Evolutionary conservation across 2,888 invertebrate genomes (phyloP).

Genomic region (Erannis defoliaria): DNA sequence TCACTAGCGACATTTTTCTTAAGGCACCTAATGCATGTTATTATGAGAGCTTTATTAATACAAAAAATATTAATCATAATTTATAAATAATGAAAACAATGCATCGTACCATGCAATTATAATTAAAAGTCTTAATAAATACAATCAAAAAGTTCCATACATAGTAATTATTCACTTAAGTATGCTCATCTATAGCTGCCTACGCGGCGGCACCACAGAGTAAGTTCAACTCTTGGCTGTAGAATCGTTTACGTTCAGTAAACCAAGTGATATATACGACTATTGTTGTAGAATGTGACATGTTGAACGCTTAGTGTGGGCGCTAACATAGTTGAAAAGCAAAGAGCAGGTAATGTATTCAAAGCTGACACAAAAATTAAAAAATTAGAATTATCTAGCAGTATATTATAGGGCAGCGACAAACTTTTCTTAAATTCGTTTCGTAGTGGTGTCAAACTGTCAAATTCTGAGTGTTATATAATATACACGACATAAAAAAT

Average conservation of each 20-base stretch:
- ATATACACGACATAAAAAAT: too few species aligned
- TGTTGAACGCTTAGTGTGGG: conserved; percentile 46
- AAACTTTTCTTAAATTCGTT: background rate
- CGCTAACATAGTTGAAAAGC: conserved; percentile 38
- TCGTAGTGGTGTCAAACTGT: background rate
- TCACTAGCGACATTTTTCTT: background rate
- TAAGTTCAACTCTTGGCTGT: conserved; percentile 37
- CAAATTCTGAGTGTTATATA: too few species aligned
- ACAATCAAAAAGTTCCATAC: conserved; percentile 24
- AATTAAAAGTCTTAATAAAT: conserved; percentile 31
- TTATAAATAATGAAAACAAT: conserved; percentile 8
- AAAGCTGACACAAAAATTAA: conserved; percentile 5
- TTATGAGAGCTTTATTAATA: background rate
- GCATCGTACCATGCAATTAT: conserved; percentile 18
- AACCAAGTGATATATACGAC: conserved; percentile 54
- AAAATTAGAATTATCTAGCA: conserved; percentile 1
- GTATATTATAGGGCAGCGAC: background rate
- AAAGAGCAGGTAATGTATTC: conserved; percentile 23
- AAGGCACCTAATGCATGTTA: background rate
- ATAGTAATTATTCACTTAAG: conserved; percentile 39
- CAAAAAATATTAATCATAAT: conserved; percentile 18
- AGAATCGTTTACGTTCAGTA: conserved; percentile 46
- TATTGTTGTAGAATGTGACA: conserved; percentile 50
- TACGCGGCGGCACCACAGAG: conserved; percentile 41
- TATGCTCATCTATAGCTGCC: conserved; percentile 38